Evolutionary conservation across 2,797 vertebrate genomes (phyloP).

Genomic region (Galago senegalensis): DNA sequence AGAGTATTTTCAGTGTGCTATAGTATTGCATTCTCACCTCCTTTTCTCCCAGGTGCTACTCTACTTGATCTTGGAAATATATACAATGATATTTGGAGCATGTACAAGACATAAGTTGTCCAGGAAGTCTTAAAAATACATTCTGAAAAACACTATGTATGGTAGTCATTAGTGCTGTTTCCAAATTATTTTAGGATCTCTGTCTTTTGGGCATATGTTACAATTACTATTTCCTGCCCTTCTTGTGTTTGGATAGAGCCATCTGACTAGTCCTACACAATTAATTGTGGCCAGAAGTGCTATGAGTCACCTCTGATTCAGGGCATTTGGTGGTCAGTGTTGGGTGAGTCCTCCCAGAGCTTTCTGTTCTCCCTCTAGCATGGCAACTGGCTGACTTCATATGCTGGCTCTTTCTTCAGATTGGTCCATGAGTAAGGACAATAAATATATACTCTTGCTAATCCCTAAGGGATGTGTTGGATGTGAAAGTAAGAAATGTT

Average conservation of each 20-base stretch:
- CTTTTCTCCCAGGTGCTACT: background rate
- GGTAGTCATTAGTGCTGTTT: background rate
- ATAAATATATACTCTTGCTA: background rate
- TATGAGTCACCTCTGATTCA: background rate
- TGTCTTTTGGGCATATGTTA: background rate
- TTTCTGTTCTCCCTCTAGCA: background rate
- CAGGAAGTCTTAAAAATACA: conserved; percentile 26
- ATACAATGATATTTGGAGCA: background rate
- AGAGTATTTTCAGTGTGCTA: background rate
- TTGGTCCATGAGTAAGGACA: background rate
- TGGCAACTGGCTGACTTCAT: background rate
- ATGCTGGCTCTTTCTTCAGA: background rate
- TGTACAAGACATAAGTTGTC: background rate
- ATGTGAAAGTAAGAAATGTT: background rate
- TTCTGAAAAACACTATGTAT: background rate
- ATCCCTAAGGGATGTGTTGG: background rate
- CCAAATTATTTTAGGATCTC: background rate
- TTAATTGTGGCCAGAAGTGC: background rate
- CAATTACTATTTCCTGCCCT: background rate
- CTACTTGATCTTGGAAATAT: background rate
- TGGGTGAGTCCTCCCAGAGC: background rate
- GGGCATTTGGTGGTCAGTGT: background rate
- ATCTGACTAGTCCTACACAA: background rate
- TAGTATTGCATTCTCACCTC: background rate
- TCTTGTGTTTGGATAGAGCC: background rate